A percentile compares a stretch with the other conserved stretches of the same genome.
Evolutionary conservation across 2,113 vertebrate species (phyloP).

Genomic region (Glaucomys volans): DNA sequence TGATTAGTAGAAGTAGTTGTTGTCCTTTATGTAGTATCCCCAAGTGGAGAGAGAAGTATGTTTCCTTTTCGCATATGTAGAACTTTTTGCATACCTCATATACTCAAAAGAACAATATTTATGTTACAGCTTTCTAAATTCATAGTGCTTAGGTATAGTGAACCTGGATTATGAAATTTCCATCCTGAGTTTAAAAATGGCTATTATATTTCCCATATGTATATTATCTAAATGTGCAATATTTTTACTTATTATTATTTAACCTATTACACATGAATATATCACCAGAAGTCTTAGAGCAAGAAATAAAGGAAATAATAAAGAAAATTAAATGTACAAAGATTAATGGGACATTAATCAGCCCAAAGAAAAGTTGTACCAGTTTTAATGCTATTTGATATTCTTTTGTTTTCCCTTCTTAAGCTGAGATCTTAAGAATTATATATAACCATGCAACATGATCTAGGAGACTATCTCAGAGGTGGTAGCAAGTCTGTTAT

Average conservation of each 20-base stretch:
- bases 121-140: background rate
- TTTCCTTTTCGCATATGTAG: background rate
- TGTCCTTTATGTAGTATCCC: background rate
- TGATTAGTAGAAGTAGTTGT: constrained; percentile 27
- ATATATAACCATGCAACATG: background rate
- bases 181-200: background rate
- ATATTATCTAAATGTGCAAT: constrained; percentile 8
- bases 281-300: constrained; percentile 6
- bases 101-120: constrained; percentile 26
- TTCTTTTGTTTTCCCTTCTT: constrained; percentile 20
- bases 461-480: constrained; percentile 43
- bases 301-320: constrained; percentile 12
- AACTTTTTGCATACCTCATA: background rate
- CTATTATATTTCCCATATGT: background rate
- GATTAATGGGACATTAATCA: constrained; percentile 24
- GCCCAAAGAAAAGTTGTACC: background rate
- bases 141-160: background rate
- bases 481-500: constrained; percentile 23
- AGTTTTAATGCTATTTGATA: constrained; percentile 40
- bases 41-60: background rate
- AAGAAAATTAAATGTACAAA: constrained; percentile 33
- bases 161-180: constrained; percentile 29
- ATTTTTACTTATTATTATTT: background rate
- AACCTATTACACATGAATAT: constrained; percentile 2
- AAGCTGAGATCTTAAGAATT: background rate